Conservation (phyloP, 1,140 invertebrate genomes). For the Euglossa dilemma region DNA sequence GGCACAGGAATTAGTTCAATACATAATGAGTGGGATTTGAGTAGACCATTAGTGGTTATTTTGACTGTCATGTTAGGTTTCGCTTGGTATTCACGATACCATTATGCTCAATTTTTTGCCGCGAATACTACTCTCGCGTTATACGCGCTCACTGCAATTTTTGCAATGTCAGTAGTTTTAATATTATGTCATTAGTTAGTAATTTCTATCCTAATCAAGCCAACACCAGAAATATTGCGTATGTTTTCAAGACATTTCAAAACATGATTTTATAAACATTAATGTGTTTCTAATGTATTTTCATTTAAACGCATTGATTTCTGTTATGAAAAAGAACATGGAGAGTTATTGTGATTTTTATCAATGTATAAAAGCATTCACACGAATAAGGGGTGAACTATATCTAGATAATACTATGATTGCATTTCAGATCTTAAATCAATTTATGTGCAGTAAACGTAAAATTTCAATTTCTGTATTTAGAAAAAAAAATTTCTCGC, state of each 20-base stretch:
- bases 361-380: constrained; percentile 13
- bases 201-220: constrained; percentile 81
- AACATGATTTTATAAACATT: constrained; percentile 31
- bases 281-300: constrained; percentile 16
- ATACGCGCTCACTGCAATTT: constrained; percentile 84
- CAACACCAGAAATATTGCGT: constrained; percentile 77
- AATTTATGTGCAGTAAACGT: constrained; percentile 15
- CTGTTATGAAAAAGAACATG: not conserved
- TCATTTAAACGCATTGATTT: constrained; percentile 13
- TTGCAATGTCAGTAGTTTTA: constrained; percentile 77
- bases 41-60: constrained; percentile 81
- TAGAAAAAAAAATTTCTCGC: not conserved
- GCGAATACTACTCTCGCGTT: constrained; percentile 85
- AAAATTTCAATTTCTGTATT: constrained; percentile 20
- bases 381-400: not conserved
- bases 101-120: constrained; percentile 85
- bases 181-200: constrained; percentile 76
- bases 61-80: constrained; percentile 80
- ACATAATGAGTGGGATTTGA: constrained; percentile 82
- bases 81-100: constrained; percentile 86
- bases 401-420: not conserved
- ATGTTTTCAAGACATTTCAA: constrained; percentile 20
- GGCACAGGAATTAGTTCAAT: constrained; percentile 77
- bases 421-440: constrained; percentile 18
- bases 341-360: constrained; percentile 38